phyloP scores from a whole-genome alignment of 2,113 vertebrate genomes.

The Alaudala cheleensis region DNA sequence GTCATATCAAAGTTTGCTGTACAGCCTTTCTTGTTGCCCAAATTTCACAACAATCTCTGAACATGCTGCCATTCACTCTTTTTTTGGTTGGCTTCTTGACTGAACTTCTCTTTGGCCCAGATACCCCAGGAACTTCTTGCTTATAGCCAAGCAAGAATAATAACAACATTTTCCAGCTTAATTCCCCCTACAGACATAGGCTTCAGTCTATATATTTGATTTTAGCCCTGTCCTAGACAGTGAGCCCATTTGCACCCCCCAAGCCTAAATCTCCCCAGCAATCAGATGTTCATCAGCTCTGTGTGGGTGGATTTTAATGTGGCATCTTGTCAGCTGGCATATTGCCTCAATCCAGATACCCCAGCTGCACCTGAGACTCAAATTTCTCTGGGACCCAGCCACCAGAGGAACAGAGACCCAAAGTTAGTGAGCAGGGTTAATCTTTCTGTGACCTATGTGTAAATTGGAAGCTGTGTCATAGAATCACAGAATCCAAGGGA shows the following conservation, averaged over 20 bases:
- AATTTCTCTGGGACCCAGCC: not conserved
- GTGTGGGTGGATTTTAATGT: not conserved
- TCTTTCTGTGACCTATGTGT: not conserved
- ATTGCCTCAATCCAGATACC: not conserved
- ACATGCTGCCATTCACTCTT: not conserved
- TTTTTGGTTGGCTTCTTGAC: not conserved
- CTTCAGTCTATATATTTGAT: not conserved
- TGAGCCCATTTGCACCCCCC: not conserved
- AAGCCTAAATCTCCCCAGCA: not conserved
- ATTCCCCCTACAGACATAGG: not conserved
- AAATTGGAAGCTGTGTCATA: not conserved
- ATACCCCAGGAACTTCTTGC: not conserved
- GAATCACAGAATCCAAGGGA: not conserved
- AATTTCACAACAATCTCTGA: not conserved
- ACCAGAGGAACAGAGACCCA: not conserved
- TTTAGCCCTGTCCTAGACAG: not conserved
- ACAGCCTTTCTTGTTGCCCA: not conserved
- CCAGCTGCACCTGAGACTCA: rapidly evolving
- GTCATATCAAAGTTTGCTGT: not conserved
- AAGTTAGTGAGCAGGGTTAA: not conserved
- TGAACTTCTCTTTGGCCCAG: not conserved
- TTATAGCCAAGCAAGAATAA: not conserved
- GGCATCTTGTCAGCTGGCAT: not conserved
- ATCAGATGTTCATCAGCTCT: not conserved
- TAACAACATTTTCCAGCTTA: not conserved